phyloP scores from a whole-genome alignment of 2,797 vertebrate species.

The Oreortyx pictus region DNA sequence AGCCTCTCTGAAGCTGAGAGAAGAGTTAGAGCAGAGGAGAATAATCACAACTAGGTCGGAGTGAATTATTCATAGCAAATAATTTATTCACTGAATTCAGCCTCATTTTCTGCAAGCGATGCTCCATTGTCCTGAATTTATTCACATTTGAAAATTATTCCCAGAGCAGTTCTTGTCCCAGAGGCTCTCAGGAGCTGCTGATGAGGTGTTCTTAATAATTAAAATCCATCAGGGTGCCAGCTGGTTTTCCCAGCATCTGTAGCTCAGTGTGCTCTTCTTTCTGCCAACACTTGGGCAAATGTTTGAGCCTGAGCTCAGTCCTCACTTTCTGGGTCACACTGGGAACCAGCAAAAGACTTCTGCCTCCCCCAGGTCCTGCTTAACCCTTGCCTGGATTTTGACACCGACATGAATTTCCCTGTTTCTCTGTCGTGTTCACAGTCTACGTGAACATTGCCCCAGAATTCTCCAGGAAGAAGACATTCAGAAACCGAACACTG shows the following conservation, averaged over 20 bases:
- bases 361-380: neutral
- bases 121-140: neutral
- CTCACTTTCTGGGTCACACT: neutral
- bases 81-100: slow-evolving; percentile 49
- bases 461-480: neutral
- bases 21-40: slow-evolving; percentile 26
- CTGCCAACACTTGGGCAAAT: neutral
- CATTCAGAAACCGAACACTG: neutral
- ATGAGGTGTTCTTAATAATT: slow-evolving; percentile 15
- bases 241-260: neutral
- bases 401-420: neutral
- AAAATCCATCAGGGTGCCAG: neutral
- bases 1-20: neutral
- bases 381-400: neutral
- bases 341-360: neutral
- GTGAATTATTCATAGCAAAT: slow-evolving; percentile 64
- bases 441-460: accelerated
- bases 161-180: neutral
- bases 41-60: slow-evolving; percentile 25
- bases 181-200: neutral
- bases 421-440: accelerated
- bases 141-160: neutral
- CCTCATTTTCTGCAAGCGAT: neutral
- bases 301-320: neutral
- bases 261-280: neutral